Evolutionary conservation across 2,888 invertebrate species (phyloP), one percentile per base, ranked within the genome.

Genomic region (Junonia oenone): DNA sequence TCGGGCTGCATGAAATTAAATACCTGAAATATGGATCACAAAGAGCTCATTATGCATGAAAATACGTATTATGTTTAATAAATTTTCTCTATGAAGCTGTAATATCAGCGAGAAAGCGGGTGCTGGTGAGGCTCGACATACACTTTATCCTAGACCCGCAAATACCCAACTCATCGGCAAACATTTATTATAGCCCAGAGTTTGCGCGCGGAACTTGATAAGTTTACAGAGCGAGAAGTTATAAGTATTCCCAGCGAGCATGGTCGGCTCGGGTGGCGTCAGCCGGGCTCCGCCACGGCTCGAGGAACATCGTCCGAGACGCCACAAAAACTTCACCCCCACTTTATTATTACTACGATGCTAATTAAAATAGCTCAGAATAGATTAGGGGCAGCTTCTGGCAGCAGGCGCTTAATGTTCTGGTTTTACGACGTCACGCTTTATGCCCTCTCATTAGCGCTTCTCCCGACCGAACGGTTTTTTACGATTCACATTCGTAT

Each of bases 341-440:
- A 75, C 79, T 81, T 80, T 83, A 81, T 85, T 85, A 83, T 85
- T 81, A 80, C 81, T 83, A 79, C 77, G 78, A 82, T 81, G 85
- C 84, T 86, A 89, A 88, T 88, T 88, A 88, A 88, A 87, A 89
- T 85, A 86, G 82, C 83, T 83, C 74, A 77, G 83, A 84, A 86
- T 87, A 89, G 87, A 87, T 87, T 82, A 86, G 81, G 78, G 80
- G 75, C 82, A 83, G 81, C 83, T 87, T 82, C 84, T 85, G 84
- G 83, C 83, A 74, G 76, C 73, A 77, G 69, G 76, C 73, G 81
- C 81, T 85, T 88, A 88, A 87, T 87, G 86, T 81, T 75, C 78
- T 80, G 79, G 76, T 82, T 87, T 88, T 88, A 88, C 81, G 88
- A 83, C 84, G 84, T 83, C 81, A 86, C 83, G 85, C 83, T 88